Evolutionary conservation across 2,113 vertebrate genomes (phyloP).

Genomic region (Lophotis ruficrista): DNA sequence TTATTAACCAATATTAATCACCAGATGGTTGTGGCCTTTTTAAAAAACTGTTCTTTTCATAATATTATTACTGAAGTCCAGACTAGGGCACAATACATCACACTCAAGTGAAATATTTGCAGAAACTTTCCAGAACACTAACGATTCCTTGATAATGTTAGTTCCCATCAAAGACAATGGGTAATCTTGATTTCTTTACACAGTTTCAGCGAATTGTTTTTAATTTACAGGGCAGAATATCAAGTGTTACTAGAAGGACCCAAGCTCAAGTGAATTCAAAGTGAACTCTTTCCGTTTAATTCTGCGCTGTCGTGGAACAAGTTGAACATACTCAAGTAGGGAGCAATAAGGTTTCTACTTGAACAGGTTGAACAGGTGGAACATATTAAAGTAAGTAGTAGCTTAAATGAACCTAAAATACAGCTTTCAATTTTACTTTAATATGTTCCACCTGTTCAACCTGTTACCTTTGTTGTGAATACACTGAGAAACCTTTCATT

Average conservation of each 20-base stretch:
- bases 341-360: too few species aligned
- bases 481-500: not conserved
- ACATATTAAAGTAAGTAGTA: not conserved
- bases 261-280: not conserved
- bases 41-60: not conserved
- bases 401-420: too few species aligned
- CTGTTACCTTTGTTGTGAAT: not conserved
- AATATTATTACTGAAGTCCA: not conserved
- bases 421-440: too few species aligned
- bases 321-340: not conserved
- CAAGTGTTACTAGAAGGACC: not conserved
- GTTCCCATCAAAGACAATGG: not conserved
- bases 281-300: not conserved
- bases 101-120: not conserved
- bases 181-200: not conserved
- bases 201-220: not conserved
- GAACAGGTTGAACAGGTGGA: not conserved
- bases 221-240: not conserved
- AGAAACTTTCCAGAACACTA: not conserved
- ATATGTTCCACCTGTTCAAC: too few species aligned
- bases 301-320: not conserved
- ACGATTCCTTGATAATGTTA: not conserved
- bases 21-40: not conserved
- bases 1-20: conserved; percentile 26
- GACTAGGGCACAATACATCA: not conserved